Conservation (phyloP, 2,888 invertebrate genomes). For the Drosophila barbarae region DNA sequence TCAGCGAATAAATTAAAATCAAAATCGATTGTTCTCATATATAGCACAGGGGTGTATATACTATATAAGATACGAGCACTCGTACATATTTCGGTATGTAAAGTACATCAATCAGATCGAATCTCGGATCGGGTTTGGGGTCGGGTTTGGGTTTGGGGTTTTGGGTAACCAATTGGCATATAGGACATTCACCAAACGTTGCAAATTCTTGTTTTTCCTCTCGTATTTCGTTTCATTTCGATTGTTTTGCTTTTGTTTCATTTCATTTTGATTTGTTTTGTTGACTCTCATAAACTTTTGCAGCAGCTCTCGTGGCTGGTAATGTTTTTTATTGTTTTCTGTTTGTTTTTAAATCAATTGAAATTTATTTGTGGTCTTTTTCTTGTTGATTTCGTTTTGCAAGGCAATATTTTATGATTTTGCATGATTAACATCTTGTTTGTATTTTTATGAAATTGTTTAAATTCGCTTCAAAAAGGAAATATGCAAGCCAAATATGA, state of each 20-base stretch:
- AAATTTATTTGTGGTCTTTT: conserved; percentile 38
- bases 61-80: conserved; percentile 5
- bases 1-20: conserved; percentile 39
- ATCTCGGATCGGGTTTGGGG: conserved; percentile 20
- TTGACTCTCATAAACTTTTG: conserved; percentile 30
- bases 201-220: conserved; percentile 38
- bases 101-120: conserved; percentile 35
- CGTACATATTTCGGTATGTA: conserved; percentile 15
- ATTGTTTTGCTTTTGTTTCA: conserved; percentile 7
- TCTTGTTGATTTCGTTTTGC: conserved; percentile 41
- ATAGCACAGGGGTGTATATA: background rate
- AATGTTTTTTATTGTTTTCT: background rate
- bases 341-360: conserved; percentile 33
- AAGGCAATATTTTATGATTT: conserved; percentile 46
- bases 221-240: conserved; percentile 2
- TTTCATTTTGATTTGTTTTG: conserved; percentile 22
- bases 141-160: conserved; percentile 2
- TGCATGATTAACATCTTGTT: conserved; percentile 53
- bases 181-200: conserved; percentile 78
- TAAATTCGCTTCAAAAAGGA: conserved; percentile 20
- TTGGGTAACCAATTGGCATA: conserved; percentile 75
- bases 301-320: conserved; percentile 13
- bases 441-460: conserved; percentile 31
- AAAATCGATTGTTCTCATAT: conserved; percentile 30
- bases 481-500: conserved; percentile 32